Conservation (phyloP, 2,797 vertebrate species). For the Onychomys leucogaster region DNA sequence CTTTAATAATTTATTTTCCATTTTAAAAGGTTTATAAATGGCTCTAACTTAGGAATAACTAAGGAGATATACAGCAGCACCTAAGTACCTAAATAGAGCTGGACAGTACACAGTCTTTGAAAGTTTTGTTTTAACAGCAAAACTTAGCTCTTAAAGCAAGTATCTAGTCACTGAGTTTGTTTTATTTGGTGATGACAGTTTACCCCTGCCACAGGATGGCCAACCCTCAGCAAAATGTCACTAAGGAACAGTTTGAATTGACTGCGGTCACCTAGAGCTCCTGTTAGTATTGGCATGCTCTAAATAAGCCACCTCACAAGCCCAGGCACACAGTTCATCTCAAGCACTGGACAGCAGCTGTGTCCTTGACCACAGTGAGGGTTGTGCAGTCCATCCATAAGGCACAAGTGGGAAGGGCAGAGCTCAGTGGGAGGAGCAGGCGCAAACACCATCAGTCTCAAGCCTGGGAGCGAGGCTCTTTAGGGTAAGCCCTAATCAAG, state of each 20-base stretch:
- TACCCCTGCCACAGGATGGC: not conserved
- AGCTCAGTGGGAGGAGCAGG: slow-evolving; percentile 36
- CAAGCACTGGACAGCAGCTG: not conserved
- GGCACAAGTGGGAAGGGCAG: slow-evolving; percentile 51
- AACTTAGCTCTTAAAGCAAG: slow-evolving; percentile 28
- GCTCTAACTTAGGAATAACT: not conserved
- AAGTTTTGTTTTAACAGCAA: slow-evolving; percentile 32
- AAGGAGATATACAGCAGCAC: not conserved
- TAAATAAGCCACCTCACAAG: not conserved
- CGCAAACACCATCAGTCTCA: slow-evolving; percentile 27
- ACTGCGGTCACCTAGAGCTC: slow-evolving; percentile 3
- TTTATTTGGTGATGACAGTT: slow-evolving; percentile 31
- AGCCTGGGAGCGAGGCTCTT: not conserved
- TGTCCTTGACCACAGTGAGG: not conserved
- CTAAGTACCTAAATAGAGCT: not conserved
- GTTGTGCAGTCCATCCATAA: not conserved
- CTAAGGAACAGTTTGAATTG: not conserved
- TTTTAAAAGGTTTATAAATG: not conserved
- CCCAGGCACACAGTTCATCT: not conserved
- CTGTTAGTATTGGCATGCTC: not conserved
- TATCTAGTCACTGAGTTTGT: not conserved
- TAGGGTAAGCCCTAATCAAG: not conserved
- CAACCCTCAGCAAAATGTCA: slow-evolving; percentile 2
- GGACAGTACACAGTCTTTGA: not conserved
- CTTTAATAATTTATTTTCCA: slow-evolving; percentile 32